A percentile compares a stretch with the other conserved stretches of the same genome.
Evolutionary conservation across 2,888 invertebrate species (phyloP).

Genomic region (Agrotis exclamationis): DNA sequence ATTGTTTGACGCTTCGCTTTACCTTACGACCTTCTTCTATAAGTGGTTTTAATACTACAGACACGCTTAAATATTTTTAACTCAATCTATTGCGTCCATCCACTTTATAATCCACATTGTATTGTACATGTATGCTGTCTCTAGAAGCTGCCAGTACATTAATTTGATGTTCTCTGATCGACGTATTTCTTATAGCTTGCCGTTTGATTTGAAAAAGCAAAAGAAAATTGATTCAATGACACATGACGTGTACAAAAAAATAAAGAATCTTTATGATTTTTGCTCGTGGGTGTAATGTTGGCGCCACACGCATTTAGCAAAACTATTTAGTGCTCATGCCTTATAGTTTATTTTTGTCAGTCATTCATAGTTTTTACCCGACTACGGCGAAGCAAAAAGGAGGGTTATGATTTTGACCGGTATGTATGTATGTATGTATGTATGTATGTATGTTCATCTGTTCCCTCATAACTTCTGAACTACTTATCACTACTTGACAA

Average conservation of each 20-base stretch:
- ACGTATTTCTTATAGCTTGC: not conserved
- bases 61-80: no score
- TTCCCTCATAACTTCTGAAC: no score
- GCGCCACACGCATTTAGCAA: conserved; percentile 48
- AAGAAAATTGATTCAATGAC: conserved; percentile 20
- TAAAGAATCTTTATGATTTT: conserved; percentile 13
- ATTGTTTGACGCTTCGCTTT: no score
- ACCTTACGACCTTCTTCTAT: no score
- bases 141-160: not conserved
- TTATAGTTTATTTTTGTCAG: conserved; percentile 47
- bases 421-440: no score
- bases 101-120: no score
- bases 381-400: no score
- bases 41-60: no score
- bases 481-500: no score
- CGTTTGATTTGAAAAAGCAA: conserved; percentile 5
- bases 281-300: conserved; percentile 47
- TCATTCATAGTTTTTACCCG: conserved; percentile 49
- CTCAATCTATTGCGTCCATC: no score
- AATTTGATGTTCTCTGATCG: not conserved
- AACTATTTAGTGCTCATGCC: conserved; percentile 24
- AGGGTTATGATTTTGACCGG: no score
- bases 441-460: no score
- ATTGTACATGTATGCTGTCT: not conserved
- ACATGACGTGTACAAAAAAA: conserved; percentile 9